Base-by-base conservation (phyloP, 2,888 invertebrate genomes). In the Zeuzera pyrina region DNA sequence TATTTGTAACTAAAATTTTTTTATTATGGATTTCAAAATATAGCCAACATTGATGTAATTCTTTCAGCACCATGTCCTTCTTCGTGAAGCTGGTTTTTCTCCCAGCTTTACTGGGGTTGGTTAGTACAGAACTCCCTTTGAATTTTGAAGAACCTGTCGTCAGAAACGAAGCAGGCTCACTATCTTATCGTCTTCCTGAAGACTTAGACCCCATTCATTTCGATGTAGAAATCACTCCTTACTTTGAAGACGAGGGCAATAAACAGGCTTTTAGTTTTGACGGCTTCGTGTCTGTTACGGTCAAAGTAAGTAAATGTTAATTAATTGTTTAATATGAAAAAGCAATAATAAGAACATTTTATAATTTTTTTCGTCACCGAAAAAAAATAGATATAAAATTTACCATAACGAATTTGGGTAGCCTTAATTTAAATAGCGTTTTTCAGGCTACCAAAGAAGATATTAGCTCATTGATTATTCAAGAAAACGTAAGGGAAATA, bases 161-260 rank as follows among this genome's bases (percentile, higher is more conserved):
- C 8, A 40, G 48, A 6, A 53, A 44, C 31, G 53, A 52, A 19
- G 50, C 36, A 7, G 53, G 49, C 15, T 40, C 42, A 3, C 46
- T 51, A 0, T 38, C 43, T 3, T 78, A 69, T 41, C 67, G 83
- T 6, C 30, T 81, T 1, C 74, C 78, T 2, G 76, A 77, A 54
- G 67, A 67, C 12, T 54, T 89, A 2, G 57, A 65, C 12, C 89
- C 89, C 0, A 57, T 56, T 2, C 66, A 68, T 21, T 89, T 86
- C 43, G 67, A 81, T 3, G 59, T 89, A 1, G 70, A 78, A 37
- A 56, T 90, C 10, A 74, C 67, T 0, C 88, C 88, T 0, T 79
- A 85, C 39, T 76, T 88, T 12, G 63, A 74, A 37, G 64, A 56
- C 8, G 61, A 59, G 22, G 48, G 28, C 3, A 41, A 45, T 6